Base-by-base conservation (phyloP, 2,888 invertebrate species). In the Brachyopa scutellaris region DNA sequence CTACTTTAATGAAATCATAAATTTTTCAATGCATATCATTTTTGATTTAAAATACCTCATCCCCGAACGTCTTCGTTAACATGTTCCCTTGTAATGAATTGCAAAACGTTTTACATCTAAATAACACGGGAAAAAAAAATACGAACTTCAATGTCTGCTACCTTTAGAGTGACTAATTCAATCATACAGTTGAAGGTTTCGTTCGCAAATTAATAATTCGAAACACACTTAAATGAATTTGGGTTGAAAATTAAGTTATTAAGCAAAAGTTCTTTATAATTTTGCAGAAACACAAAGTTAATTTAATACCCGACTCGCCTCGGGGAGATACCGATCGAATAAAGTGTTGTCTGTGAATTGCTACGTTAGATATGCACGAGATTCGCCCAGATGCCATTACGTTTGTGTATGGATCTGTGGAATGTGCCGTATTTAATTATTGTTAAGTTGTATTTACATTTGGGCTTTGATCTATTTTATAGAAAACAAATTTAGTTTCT, bases 131-230 rank as follows among this genome's bases (percentile, higher is more conserved):
- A n/a, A n/a, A n/a, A n/a, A n/a, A n/a, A n/a, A n/a, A n/a, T n/a
- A n/a, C n/a, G n/a, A n/a, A n/a, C n/a, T n/a, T n/a, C n/a, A n/a
- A n/a, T n/a, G n/a, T n/a, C n/a, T n/a, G n/a, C n/a, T n/a, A n/a
- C n/a, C n/a, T n/a, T n/a, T n/a, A n/a, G n/a, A n/a, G n/a, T 33
- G 1, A n/a, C 11, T 61, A 70, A 70, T 70, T 70, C 21, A 9
- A 61, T 61, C 42, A 33, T 23, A 17, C 42, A 53, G 42, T 23
- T 33, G 31, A 5, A 26, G 42, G 23, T 9, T 42, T 40, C 13
- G 9, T 31, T 42, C 31, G 23, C 31, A 61, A 51, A 72, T 72
- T 72, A 61, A 61, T 42, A 23, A 42, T 23, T 42, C 33, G 38
- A 53, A 51, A 61, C 11, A n/a, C 51, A 61, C 42, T 72, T 9